phyloP scores from a whole-genome alignment of 2,113 vertebrate genomes.

The Emydocephalus ijimae region DNA sequence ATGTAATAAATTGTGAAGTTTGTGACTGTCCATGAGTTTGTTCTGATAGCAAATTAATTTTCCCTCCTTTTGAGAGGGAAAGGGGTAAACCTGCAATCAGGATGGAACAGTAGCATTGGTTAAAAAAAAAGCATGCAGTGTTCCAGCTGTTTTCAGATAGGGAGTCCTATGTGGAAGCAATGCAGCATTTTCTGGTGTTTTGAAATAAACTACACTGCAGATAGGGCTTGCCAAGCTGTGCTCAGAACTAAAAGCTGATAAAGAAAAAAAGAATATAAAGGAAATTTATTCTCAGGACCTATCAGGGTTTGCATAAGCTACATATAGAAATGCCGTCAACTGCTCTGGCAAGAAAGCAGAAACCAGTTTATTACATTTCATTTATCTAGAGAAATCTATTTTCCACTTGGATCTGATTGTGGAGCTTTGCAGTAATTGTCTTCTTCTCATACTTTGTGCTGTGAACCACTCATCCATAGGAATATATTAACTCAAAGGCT shows the following conservation, averaged over 20 bases:
- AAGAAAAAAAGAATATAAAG: not conserved
- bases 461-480: not conserved
- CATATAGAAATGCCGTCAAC: not conserved
- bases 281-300: not conserved
- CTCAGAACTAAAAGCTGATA: conserved; percentile 6
- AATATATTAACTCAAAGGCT: not conserved
- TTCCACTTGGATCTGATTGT: conserved; percentile 8
- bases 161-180: not conserved
- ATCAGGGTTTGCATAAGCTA: conserved; percentile 11
- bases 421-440: not conserved
- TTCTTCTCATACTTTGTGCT: not conserved
- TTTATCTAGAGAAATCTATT: not conserved
- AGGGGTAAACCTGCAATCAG: not conserved
- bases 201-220: not conserved
- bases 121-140: not conserved
- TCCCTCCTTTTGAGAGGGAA: conserved; percentile 14
- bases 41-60: conserved; percentile 60
- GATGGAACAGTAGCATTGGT: not conserved
- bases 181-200: not conserved
- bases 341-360: not conserved
- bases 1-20: conserved; percentile 62
- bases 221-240: not conserved
- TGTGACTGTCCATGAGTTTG: conserved; percentile 57
- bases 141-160: not conserved
- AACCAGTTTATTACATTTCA: not conserved